A percentile compares a stretch with the other conserved stretches of the same genome.
Evolutionary conservation across 2,888 invertebrate species (phyloP).

Genomic region (Drosophila hamatofila): DNA sequence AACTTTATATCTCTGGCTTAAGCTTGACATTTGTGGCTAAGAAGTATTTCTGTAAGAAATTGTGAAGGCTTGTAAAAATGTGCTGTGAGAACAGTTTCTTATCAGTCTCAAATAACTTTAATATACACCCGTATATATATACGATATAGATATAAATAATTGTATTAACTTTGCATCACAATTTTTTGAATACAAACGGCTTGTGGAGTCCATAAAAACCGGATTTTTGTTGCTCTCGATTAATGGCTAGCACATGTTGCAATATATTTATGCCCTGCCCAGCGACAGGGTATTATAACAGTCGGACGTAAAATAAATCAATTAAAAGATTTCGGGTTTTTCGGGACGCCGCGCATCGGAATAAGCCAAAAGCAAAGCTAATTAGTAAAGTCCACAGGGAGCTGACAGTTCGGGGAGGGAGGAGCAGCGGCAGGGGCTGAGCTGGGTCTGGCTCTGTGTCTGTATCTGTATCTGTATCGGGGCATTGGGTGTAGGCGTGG

Average conservation of each 20-base stretch:
- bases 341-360: conserved; percentile 16
- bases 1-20: neutral
- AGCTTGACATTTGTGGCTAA: neutral
- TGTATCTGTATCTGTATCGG: neutral
- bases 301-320: conserved; percentile 55
- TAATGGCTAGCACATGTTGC: neutral
- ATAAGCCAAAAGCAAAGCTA: conserved; percentile 50
- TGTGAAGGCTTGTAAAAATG: neutral
- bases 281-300: conserved; percentile 5
- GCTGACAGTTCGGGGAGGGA: conserved; percentile 5
- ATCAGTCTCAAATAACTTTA: neutral
- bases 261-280: neutral
- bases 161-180: neutral
- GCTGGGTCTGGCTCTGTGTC: neutral
- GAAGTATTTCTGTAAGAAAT: neutral
- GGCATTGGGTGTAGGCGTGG: conserved; percentile 7
- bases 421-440: neutral
- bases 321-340: conserved; percentile 51
- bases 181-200: neutral
- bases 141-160: neutral
- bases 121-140: neutral
- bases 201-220: neutral
- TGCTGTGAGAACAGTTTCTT: neutral
- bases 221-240: neutral
- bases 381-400: conserved; percentile 40